Evolutionary conservation across 2,113 vertebrate genomes (phyloP), one percentile per base, ranked within the genome.

Genomic region (Gyps fulvus): DNA sequence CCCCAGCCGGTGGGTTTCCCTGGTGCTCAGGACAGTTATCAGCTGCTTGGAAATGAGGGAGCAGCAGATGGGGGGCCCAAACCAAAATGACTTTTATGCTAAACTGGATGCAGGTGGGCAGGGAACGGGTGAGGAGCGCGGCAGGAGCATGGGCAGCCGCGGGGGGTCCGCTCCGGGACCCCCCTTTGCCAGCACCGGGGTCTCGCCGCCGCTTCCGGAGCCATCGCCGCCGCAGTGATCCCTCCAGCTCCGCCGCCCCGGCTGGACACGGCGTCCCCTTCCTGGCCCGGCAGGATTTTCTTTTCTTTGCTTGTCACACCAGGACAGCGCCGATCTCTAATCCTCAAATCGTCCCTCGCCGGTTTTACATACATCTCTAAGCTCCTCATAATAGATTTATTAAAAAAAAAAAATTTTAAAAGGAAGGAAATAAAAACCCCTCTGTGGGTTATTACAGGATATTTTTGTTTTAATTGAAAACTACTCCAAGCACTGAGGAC

Each of bases 11-110:
- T 23, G 85, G 34, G 47, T 72, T 63, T 23, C 77, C 54, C 79
- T 45, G 83, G 6, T 25, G 82, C 90, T 78, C 85, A 32, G 74
- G 81, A 90, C 90, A 18, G 52, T 89, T 55, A 67, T 72, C 67
- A 45, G 80, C 90, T 23, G 73, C 90, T 86, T 55, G 84, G 89
- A 69, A 94, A 96, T 87, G 92, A 93, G 94, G 93, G 94, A 83
- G 79, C 80, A 59, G 94, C 94, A 93, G 95, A 47, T 22, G 58
- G 95, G 85, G 94, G 94, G 79, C 76, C 91, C 71, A n/a, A 85
- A 67, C 42, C 73, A 38, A 97, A 95, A 96, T 96, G 87, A 95
- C 71, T 97, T 96, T 96, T 96, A 95, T 97, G 97, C 96, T 93
- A 96, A 97, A 95, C 43, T 10, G 81, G 93, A 58, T 0, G 66